Evolutionary conservation across 1,140 invertebrate genomes (phyloP).

Genomic region (Drusus annulatus): DNA sequence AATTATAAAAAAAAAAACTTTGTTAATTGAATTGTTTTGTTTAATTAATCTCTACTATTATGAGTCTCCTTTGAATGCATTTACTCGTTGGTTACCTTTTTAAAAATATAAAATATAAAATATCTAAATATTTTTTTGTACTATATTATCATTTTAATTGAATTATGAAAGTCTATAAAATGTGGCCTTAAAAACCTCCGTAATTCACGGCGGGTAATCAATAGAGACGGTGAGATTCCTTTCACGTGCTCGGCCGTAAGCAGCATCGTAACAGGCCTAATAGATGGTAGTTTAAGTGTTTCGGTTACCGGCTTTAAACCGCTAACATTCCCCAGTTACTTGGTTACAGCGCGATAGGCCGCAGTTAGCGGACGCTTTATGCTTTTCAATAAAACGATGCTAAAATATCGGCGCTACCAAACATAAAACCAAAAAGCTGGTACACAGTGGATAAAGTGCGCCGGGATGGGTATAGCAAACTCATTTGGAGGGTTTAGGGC

Average conservation of each 20-base stretch:
- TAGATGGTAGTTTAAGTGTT: background rate
- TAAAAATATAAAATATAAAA: too few relatives aligned
- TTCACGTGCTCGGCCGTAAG: background rate
- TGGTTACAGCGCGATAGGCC: constrained; percentile 1
- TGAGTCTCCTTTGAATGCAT: too few relatives aligned
- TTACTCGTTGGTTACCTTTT: too few relatives aligned
- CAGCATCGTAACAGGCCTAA: background rate
- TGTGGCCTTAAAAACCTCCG: too few relatives aligned
- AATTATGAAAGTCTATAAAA: too few relatives aligned
- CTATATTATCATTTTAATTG: too few relatives aligned
- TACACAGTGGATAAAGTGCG: background rate
- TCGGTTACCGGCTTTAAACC: constrained; percentile 4
- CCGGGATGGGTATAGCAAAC: background rate
- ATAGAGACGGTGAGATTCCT: background rate
- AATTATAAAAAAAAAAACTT: too few relatives aligned
- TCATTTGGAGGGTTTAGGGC: background rate
- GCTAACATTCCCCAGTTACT: background rate
- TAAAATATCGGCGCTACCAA: constrained; percentile 19
- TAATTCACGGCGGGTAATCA: background rate
- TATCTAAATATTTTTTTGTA: too few relatives aligned
- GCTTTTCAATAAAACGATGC: constrained; percentile 11
- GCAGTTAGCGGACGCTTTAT: constrained; percentile 18
- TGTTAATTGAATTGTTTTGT: too few relatives aligned
- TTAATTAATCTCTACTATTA: too few relatives aligned
- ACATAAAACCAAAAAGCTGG: constrained; percentile 4